Base-by-base conservation (phyloP, 2,888 invertebrate genomes). In the Drosophila leonis region DNA sequence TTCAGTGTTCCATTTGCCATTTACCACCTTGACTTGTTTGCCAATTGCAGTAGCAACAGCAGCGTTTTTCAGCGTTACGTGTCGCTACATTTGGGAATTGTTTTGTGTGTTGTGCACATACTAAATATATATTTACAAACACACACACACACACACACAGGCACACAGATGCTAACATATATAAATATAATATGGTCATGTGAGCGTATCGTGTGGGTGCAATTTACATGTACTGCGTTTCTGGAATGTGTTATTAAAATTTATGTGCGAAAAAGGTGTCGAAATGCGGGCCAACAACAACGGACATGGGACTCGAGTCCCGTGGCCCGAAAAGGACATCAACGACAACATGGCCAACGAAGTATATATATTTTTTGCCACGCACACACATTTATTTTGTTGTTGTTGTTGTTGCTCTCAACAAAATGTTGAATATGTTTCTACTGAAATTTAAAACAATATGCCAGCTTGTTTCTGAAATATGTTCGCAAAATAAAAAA, bases 21-120 rank as follows among this genome's bases (percentile, higher is more conserved):
- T 82, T 84, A 75, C 84, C 84, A 82, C 82, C 87, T 87, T 85
- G 82, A 88, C 85, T 82, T 87, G 82, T 79, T 87, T 87, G 80
- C 76, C 84, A 82, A 82, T 82, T 86, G 83, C 76, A 81, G 60
- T 65, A 72, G 76, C 73, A 80, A 39, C 65, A 39, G 65, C 49
- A 67, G 65, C 68, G 56, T 80, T 75, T 78, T 73, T 74, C 65
- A 64, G 55, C 66, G 72, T 44, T 77, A 80, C 75, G 83, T 86
- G 83, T 82, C 82, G 84, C 76, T 48, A 83, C 84, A 82, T 82
- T 83, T 82, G 84, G 84, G 84, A 85, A 86, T 85, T 85, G 84
- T 85, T 86, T 82, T 82, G 75, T 82, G 62, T 75, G 72, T 77
- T 76, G 63, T 65, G 59, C 57, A 65, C 52, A 63, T 46, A 65